Percentiles rank a stretch among this genome's conserved stretches.
Evolutionary conservation across 2,113 vertebrate genomes (phyloP).

Genomic region (Litocranius walleri): DNA sequence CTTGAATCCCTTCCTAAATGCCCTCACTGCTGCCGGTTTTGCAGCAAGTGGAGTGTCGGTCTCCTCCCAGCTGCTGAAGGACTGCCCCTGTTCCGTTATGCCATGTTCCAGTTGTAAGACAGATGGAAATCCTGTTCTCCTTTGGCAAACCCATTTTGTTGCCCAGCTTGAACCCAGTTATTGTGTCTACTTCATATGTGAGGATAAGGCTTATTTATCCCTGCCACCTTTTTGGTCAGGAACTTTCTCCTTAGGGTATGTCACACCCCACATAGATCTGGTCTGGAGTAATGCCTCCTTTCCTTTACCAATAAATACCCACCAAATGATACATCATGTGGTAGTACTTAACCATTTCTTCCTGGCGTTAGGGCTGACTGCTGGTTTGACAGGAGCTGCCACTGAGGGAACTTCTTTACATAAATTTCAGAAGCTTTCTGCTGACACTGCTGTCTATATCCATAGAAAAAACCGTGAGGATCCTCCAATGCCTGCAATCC

Average conservation of each 20-base stretch:
- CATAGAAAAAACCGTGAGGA: background rate
- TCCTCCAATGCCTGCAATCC: background rate
- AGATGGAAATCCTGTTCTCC: background rate
- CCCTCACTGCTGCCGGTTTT: background rate
- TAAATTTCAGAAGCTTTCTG: background rate
- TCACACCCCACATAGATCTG: background rate
- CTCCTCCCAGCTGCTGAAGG: background rate
- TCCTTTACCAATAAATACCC: background rate
- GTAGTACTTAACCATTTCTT: background rate
- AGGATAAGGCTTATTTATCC: background rate
- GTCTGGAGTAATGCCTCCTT: background rate
- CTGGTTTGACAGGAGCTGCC: background rate
- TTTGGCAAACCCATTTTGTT: background rate
- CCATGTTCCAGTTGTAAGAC: background rate
- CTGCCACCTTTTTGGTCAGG: background rate
- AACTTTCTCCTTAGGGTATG: background rate
- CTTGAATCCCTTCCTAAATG: background rate
- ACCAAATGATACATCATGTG: rapidly evolving
- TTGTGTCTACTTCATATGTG: background rate
- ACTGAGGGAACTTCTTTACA: background rate
- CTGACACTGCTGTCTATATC: background rate
- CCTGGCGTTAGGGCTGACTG: background rate
- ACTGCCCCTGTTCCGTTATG: background rate
- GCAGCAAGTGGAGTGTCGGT: background rate
- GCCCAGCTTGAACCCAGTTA: background rate